Evolutionary conservation across 1,140 invertebrate species (phyloP), one percentile per base, ranked within the genome.

Genomic region (Drosophila ironensis): DNA sequence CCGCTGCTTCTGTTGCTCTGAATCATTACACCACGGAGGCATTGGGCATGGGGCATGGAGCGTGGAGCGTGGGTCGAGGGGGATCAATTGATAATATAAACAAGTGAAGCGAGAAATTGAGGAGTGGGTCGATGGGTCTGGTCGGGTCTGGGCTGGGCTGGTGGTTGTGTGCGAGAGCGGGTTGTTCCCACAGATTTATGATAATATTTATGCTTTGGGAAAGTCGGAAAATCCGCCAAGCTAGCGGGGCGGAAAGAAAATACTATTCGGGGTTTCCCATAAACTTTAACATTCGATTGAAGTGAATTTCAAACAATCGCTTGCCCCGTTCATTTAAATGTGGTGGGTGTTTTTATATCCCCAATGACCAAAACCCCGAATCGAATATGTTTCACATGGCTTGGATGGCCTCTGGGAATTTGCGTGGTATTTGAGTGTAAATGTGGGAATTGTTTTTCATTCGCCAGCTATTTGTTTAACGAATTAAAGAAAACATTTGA

Each of bases 271-370:
- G 56, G 54, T 53, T 72, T 41, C 54, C 61, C 67, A 72, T 77
- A 50, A 72, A 77, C 59, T 66, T 66, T 44, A 52, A 4, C 22
- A 77, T 59, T 72, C 73, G 48, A 76, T 76, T 76, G 60, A 66
- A 66, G 61, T 66, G 61, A 66, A 66, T 42, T 66, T 66, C 35
- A 66, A 66, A 66, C 61, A 66, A 42, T 66, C 22, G 41, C 28
- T 17, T 28, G 40, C 9, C 4, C 38, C 14, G 20, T 22, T 40
- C 28, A 46, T 22, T 47, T 38, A 47, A 47, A 28, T 63, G 59
- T 63, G n/a, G n/a, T n/a, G 56, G 42, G 59, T 24, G 59, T 47
- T 20, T 61, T 61, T 47, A 28, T 22, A 17, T 40, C 9, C 7
- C 24, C 12, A 22, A 20, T 14, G 11, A 33, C 9, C 38, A 16